A percentile compares a stretch with the other conserved stretches of the same genome.
Conservation (phyloP, 2,888 invertebrate genomes). For the Mamestra brassicae region DNA sequence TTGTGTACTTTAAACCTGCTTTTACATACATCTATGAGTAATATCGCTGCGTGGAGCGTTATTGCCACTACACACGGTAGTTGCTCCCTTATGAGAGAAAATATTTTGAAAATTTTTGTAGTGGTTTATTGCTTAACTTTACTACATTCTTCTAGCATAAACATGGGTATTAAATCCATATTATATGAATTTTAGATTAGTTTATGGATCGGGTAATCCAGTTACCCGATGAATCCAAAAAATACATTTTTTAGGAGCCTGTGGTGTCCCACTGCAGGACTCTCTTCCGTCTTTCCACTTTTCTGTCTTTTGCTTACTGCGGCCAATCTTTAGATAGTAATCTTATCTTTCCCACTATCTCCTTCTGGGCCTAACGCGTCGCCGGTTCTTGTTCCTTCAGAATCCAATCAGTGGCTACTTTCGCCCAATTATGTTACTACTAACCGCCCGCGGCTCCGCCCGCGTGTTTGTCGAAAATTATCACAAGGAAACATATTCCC, state of each 20-base stretch:
- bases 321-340: too few species aligned
- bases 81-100: background rate
- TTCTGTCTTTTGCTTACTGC: too few species aligned
- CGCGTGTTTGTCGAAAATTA: too few species aligned
- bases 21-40: background rate
- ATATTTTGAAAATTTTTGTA: background rate
- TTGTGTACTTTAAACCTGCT: background rate
- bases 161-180: background rate
- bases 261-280: too few species aligned
- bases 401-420: too few species aligned
- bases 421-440: too few species aligned
- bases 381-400: too few species aligned
- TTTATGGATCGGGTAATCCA: background rate
- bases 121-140: background rate
- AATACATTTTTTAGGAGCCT: background rate
- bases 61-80: conserved; percentile 8
- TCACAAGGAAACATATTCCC: too few species aligned
- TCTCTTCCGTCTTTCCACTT: too few species aligned
- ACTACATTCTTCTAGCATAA: background rate
- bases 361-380: too few species aligned
- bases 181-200: background rate
- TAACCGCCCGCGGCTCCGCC: too few species aligned
- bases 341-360: too few species aligned
- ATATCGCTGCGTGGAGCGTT: background rate
- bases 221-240: background rate